Base-by-base conservation (phyloP, 2,797 vertebrate genomes). In the Myiothlypis chrysogaster region DNA sequence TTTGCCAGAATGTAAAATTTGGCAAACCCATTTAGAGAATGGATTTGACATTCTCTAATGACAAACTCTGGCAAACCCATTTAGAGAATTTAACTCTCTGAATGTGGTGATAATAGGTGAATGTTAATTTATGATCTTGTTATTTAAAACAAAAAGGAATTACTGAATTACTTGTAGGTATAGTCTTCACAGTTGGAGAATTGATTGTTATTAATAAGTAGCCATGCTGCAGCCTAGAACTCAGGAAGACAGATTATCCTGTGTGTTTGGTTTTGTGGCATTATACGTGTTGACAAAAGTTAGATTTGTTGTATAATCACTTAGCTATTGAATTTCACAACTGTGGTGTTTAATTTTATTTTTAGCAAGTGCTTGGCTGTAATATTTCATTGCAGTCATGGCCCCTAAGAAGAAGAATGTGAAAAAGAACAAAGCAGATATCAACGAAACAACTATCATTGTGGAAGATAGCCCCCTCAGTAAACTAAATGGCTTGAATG, bases 321-420 rank as follows among this genome's bases (percentile, higher is more conserved):
- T 68, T 70, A 24, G 25, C 87, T 96, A 68, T 88, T 81, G 70
- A 76, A 94, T 95, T 64, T 94, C 83, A 61, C 53, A 87, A 60
- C 52, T 61, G 49, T 71, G 77, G 44, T 78, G 60, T 83, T 66
- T 59, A 56, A 76, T 88, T 95, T 89, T 90, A 94, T 93, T 96
- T 96, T 86, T 82, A 98, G 98, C 89, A 97, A 98, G 97, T 96
- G 98, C 97, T 98, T 98, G 98, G 98, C 98, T 98, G 98, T 98
- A 97, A 98, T 97, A 98, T 95, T 92, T 95, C 96, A 95, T 98
- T 98, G 95, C 98, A 98, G 98, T 97, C 98, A 99, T 99, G 99
- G 99, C 99, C 97, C 99, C 99, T 83, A 99, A 99, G 98, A 99
- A 99, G 99, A 99, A 99, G 98, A 96, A 98, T 23, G 94, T 98